These are phyloP conservation scores for Noturus placidus DNA, from an alignment of 2,113 vertebrate species.

Conservation along the genomic window DNA sequence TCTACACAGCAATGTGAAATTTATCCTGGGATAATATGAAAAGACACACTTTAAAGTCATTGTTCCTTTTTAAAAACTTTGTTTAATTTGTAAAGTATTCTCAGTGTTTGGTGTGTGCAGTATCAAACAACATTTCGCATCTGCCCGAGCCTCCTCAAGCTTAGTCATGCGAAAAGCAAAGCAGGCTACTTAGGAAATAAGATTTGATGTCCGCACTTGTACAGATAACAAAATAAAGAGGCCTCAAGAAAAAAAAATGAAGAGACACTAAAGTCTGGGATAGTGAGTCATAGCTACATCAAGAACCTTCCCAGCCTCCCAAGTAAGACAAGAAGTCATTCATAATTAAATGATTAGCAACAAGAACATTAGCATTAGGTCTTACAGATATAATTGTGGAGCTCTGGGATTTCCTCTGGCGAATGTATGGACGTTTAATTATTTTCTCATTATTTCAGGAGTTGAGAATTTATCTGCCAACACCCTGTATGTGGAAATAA, in stretches of 20 bases:
- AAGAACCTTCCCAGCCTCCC: not conserved
- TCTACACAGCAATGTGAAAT: not conserved
- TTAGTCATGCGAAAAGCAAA: not conserved
- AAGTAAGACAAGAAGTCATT: conserved; percentile 1
- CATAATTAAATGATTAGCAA: not conserved
- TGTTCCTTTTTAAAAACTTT: not conserved
- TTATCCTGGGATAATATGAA: not conserved
- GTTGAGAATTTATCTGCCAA: not conserved
- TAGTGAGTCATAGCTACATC: not conserved
- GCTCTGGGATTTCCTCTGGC: not conserved
- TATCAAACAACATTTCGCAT: not conserved
- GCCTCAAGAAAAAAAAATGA: not conserved
- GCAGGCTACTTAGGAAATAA: conserved; percentile 2
- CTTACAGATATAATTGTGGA: not conserved
- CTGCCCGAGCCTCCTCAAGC: not conserved
- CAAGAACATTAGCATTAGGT: not conserved
- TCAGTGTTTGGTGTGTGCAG: not conserved
- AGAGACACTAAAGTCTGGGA: not conserved
- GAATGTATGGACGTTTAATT: not conserved
- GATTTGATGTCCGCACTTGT: not conserved
- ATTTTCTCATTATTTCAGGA: not conserved
- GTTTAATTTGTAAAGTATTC: not conserved
- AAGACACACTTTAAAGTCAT: not conserved
- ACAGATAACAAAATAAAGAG: not conserved
- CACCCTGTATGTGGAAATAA: not conserved